phyloP scores from a whole-genome alignment of 2,888 invertebrate genomes.

The Himalopsyche anomala region DNA sequence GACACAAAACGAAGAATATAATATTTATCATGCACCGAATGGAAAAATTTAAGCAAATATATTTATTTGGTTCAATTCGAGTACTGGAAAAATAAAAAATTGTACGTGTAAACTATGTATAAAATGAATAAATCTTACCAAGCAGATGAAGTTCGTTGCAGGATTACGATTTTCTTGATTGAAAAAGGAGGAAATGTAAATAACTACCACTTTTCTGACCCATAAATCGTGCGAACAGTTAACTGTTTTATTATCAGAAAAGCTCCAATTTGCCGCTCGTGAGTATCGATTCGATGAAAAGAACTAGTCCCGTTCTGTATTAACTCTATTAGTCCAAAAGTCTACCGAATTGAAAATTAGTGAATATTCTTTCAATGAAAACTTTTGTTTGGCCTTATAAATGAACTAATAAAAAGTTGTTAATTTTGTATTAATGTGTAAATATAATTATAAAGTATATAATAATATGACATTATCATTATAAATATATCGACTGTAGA shows the following conservation, averaged over 20 bases:
- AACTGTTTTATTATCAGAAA: conserved; percentile 43
- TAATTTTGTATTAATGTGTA: too few species aligned
- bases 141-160: conserved; percentile 3
- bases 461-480: too few species aligned
- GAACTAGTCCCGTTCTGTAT: conserved; percentile 15
- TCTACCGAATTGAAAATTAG: not conserved
- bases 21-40: too few species aligned
- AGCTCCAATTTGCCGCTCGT: conserved; percentile 38
- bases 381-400: too few species aligned
- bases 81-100: not conserved
- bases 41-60: too few species aligned
- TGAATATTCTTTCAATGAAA: too few species aligned
- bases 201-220: conserved; percentile 31
- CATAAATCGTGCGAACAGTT: conserved; percentile 41
- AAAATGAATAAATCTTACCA: not conserved
- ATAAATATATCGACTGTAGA: too few species aligned
- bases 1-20: too few species aligned
- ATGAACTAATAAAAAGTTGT: too few species aligned
- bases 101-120: not conserved
- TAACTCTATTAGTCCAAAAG: conserved; percentile 18
- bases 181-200: conserved; percentile 39
- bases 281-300: conserved; percentile 42
- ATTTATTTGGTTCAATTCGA: too few species aligned
- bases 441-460: too few species aligned
- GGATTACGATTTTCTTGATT: conserved; percentile 42